Percentiles rank a stretch among this genome's conserved stretches.
Evolutionary conservation across 1,140 invertebrate species (phyloP).

Genomic region (Eubasilissa regina): DNA sequence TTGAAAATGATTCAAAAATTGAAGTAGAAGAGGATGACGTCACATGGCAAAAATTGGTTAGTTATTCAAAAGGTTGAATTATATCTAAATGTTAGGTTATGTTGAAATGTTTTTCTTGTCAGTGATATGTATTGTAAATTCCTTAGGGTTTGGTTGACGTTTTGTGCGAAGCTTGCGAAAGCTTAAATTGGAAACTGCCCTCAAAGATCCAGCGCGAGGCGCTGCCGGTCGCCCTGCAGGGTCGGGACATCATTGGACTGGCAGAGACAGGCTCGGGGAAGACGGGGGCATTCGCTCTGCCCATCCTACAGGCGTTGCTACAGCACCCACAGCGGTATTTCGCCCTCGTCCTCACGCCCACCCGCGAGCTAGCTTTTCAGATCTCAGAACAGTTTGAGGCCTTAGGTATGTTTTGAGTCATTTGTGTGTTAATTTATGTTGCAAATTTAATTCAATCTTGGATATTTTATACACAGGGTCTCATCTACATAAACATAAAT

Average conservation of each 20-base stretch:
- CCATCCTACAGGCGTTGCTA: constrained; percentile 92
- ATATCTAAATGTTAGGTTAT: background rate
- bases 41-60: constrained; percentile 78
- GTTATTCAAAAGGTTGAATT: constrained; percentile 38
- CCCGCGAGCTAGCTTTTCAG: constrained; percentile 96
- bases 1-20: constrained; percentile 9
- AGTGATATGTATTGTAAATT: constrained; percentile 52
- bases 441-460: too few relatives aligned
- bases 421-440: too few relatives aligned
- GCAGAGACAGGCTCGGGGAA: constrained; percentile 99
- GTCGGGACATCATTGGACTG: constrained; percentile 96
- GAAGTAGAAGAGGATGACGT: constrained; percentile 57
- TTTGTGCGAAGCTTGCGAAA: constrained; percentile 91
- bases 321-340: constrained; percentile 95
- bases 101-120: constrained; percentile 5
- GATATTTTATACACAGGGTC: too few relatives aligned
- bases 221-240: constrained; percentile 91
- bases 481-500: constrained; percentile 6
- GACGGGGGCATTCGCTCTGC: constrained; percentile 97
- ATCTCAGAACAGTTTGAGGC: constrained; percentile 97
- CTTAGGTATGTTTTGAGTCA: constrained; percentile 76
- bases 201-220: constrained; percentile 96
- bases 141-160: constrained; percentile 92
- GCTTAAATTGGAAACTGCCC: constrained; percentile 94
- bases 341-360: constrained; percentile 95